These are phyloP conservation scores for Lerista edwardsae DNA, from an alignment of 2,797 vertebrate species.

Conservation along the genomic window DNA sequence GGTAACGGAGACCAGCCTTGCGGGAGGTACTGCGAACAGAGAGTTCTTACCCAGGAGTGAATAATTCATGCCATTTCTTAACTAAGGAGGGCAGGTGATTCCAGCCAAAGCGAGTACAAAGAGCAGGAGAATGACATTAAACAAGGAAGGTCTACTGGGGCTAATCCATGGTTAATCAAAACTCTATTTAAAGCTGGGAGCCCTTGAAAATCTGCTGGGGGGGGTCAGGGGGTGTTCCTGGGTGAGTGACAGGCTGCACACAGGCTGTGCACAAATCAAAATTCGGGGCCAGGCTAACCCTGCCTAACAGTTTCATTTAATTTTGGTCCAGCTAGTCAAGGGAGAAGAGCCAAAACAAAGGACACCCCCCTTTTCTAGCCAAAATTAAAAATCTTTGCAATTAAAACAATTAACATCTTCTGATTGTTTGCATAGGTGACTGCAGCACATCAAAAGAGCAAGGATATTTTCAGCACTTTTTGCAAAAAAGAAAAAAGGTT, in stretches of 20 bases:
- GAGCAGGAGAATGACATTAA: conserved; percentile 1
- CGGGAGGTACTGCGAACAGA: conserved; percentile 21
- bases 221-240: background rate
- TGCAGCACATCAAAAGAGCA: too few species aligned
- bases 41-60: conserved; percentile 45
- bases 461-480: background rate
- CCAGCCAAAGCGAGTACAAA: conserved; percentile 8
- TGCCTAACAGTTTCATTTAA: background rate
- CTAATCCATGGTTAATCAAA: background rate
- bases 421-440: too few species aligned
- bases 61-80: conserved; percentile 68
- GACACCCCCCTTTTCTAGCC: too few species aligned
- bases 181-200: conserved; percentile 3
- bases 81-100: conserved; percentile 42
- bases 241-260: rapidly evolving
- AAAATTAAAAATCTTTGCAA: too few species aligned
- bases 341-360: too few species aligned
- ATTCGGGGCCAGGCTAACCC: background rate
- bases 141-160: background rate
- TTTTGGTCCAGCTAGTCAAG: background rate
- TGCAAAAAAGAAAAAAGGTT: background rate
- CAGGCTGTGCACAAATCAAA: too few species aligned
- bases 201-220: too few species aligned
- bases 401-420: too few species aligned
- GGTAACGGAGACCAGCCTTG: conserved; percentile 63